Conservation (phyloP, 2,888 invertebrate genomes). For the Rhogogaster chlorosoma region DNA sequence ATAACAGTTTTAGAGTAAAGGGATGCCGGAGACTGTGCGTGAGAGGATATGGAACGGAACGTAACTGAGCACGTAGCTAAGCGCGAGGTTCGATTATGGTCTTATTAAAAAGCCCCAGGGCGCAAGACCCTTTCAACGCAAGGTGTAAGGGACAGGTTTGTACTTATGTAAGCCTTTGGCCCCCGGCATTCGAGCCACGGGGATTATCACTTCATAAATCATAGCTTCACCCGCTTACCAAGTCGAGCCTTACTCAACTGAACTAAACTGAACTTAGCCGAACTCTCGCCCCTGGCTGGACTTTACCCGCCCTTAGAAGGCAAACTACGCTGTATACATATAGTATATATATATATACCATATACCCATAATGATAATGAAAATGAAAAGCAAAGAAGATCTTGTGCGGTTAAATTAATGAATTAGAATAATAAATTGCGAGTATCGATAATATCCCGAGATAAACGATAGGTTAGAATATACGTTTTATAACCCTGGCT, state of each 20-base stretch:
- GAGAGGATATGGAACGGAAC: not conserved
- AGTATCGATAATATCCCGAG: too few species aligned
- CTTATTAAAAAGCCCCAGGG: slow-evolving; percentile 40
- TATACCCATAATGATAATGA: not conserved
- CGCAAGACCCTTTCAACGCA: slow-evolving; percentile 39
- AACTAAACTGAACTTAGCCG: not conserved
- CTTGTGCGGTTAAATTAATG: not conserved
- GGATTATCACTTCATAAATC: slow-evolving; percentile 50
- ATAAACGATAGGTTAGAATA: not conserved
- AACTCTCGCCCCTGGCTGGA: not conserved
- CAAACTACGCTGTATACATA: not conserved
- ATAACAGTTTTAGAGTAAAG: slow-evolving; percentile 33
- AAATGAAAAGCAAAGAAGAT: too few species aligned
- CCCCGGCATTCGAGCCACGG: slow-evolving; percentile 17
- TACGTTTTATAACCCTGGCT: not conserved
- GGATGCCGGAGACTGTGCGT: not conserved
- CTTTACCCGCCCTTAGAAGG: not conserved
- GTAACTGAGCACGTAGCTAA: slow-evolving; percentile 16
- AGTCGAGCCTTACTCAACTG: slow-evolving; percentile 20
- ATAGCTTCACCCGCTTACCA: not conserved
- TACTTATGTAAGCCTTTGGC: slow-evolving; percentile 44
- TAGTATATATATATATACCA: too few species aligned
- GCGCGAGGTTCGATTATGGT: slow-evolving; percentile 35
- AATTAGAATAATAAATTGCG: not conserved
- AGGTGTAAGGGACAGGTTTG: slow-evolving; percentile 43